Conservation (phyloP, 2,888 invertebrate species). For the Harmothoe impar region DNA sequence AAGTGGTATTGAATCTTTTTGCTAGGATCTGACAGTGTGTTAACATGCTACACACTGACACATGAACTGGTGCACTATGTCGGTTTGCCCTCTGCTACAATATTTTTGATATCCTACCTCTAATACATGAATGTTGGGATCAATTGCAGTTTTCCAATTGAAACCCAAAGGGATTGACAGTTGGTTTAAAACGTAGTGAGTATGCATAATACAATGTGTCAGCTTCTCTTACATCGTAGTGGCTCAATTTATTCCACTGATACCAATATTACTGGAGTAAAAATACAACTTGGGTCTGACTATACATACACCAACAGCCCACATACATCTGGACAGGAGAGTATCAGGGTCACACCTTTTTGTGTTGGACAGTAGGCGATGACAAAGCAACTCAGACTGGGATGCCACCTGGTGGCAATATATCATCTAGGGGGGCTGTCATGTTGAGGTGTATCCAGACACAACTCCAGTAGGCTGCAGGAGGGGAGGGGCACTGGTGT, state of each 20-base stretch:
- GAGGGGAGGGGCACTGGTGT: not conserved
- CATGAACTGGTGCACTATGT: no score
- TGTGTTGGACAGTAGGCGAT: conserved; percentile 45
- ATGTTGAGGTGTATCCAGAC: not conserved
- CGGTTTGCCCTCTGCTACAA: no score
- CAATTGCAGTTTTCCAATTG: no score
- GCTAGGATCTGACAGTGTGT: no score
- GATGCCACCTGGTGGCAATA: conserved; percentile 48
- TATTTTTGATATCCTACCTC: no score
- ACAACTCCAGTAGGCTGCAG: not conserved
- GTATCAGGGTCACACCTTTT: conserved; percentile 47
- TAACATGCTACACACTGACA: no score
- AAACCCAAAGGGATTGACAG: no score
- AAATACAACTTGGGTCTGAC: conserved; percentile 32
- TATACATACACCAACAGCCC: not conserved
- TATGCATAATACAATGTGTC: no score
- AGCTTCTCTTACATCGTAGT: no score
- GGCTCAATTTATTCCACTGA: not conserved
- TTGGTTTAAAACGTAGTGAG: no score
- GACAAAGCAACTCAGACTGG: conserved; percentile 31
- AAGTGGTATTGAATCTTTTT: no score
- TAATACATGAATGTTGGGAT: no score
- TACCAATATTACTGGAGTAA: not conserved
- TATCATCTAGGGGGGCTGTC: conserved; percentile 1
- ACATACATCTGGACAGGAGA: not conserved